A percentile compares a stretch with the other conserved stretches of the same genome.
phyloP scores from a whole-genome alignment of 2,113 vertebrate genomes.

The Cephalopterus ornatus region DNA sequence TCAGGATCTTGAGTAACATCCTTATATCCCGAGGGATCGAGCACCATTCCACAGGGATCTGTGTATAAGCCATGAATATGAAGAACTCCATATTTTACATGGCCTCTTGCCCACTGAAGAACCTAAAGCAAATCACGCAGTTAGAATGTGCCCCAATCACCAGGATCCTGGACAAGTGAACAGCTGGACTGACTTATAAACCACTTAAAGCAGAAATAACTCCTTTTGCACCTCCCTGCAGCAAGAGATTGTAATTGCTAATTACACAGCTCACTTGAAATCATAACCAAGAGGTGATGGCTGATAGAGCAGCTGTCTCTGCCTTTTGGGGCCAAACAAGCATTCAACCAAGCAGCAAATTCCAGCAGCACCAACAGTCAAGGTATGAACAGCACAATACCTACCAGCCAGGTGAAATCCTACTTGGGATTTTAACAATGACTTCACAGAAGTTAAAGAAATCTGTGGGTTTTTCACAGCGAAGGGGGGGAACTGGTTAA shows the following conservation, averaged over 20 bases:
- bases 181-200: neutral
- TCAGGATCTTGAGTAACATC: slow-evolving; percentile 77
- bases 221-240: neutral
- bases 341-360: neutral
- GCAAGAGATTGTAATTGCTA: neutral
- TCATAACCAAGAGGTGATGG: neutral
- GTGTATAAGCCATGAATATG: slow-evolving; percentile 76
- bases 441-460: neutral
- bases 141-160: neutral
- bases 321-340: neutral
- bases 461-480: neutral
- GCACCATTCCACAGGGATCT: slow-evolving; percentile 76
- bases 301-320: neutral
- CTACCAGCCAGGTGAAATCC: neutral
- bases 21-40: slow-evolving; percentile 73
- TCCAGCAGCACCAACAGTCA: neutral
- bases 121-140: slow-evolving; percentile 40
- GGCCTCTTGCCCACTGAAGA: slow-evolving; percentile 73
- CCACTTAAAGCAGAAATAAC: neutral
- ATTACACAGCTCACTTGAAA: neutral
- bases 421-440: neutral
- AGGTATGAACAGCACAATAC: neutral
- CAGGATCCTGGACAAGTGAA: neutral
- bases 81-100: slow-evolving; percentile 68
- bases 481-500: neutral